Evolutionary conservation across 2,888 invertebrate species (phyloP), one percentile per base, ranked within the genome.

Genomic region (Agrotis exclamationis): DNA sequence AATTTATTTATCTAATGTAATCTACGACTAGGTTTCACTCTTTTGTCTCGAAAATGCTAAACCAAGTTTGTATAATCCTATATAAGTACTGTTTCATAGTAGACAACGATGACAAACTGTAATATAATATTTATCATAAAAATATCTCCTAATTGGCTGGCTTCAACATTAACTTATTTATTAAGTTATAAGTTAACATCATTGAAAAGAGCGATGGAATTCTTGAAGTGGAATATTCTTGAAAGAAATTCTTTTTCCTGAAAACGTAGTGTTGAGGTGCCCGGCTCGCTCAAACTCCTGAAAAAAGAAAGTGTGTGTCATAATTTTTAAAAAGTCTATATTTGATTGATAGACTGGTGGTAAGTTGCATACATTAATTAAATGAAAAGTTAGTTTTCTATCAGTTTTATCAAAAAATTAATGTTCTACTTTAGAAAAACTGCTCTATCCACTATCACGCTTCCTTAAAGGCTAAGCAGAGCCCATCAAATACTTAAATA

Each of bases 401-500:
- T 4, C 4, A 24, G 18, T 6, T 47, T n/a, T 63, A 39, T 39
- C 16, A 13, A 18, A 13, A n/a, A 20, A 51, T 20, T 22, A 18
- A 50, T 18, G 0, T 9, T 18, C 2, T 24, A 22, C 11, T 51
- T 22, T 5, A 33, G 9, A 44, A 53, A 14, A 33, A 58, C 45
- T 11, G 1, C 62, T 16, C 33, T 75, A 62, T 54, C n/a, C 33
- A 48, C 47, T 28, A 81, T 67, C 50, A 68, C 16, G 53, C 58
- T 56, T 60, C 54, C 44, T 48, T 53, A 56, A 59, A 69, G n/a
- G n/a, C 50, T 67, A 79, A 78, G 74, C 79, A 76, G 79, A 63
- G 67, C 57, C 76, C 75, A 82, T 78, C 79, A 82, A 83, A 76
- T 74, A 70, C 78, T 70, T 80, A 83, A 76, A 85, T 86, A 82